Base-by-base conservation (phyloP, 1,140 invertebrate genomes). In the Andricus grossulariae region DNA sequence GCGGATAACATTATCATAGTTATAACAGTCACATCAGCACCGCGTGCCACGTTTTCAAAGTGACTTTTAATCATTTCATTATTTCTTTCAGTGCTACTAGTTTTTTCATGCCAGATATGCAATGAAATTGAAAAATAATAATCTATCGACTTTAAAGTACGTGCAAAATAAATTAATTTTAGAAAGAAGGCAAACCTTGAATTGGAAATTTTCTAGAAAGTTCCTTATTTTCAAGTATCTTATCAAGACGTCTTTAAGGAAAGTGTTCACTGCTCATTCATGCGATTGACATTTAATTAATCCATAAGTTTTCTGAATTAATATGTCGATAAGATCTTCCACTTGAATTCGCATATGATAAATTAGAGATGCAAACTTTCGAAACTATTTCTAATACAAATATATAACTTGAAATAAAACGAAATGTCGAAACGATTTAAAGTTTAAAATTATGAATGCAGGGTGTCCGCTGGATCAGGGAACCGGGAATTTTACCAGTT, bases 21-120 rank as follows among this genome's bases (percentile, higher is more conserved):
- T 19, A 55, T 19, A 55, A 39, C 21, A 60, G 25, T 32, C 60
- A 66, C 32, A 45, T 16, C 8, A 15, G 5, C 25, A 66, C 5
- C 50, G 32, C 60, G 74, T 60, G 66, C 15, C 71, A 32, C 21
- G 18, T 45, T 45, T 45, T 45, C 51, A 50, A 52, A 71, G 60
- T 76, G 49, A 71, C 74, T 39, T 76, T 52, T 52, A 50, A 51
- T 71, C 74, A 71, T 25, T 71, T 49, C 18, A 71, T 76, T 70
- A 76, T 32, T 66, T 75, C 73, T 60, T 66, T 66, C 5, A 32
- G 39, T 15, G 32, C 39, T 66, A 15, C 21, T 60, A 25, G n/a
- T 16, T 39, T 66, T 21, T 15, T 3, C 54, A 19, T 32, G 25
- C 10, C 10, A 25, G 15, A 32, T 32, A 1, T 60, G 19, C 21